Percentiles rank a stretch among this genome's conserved stretches.
Conservation (phyloP, 2,113 vertebrate genomes). For the Drymodes brunneopygia region DNA sequence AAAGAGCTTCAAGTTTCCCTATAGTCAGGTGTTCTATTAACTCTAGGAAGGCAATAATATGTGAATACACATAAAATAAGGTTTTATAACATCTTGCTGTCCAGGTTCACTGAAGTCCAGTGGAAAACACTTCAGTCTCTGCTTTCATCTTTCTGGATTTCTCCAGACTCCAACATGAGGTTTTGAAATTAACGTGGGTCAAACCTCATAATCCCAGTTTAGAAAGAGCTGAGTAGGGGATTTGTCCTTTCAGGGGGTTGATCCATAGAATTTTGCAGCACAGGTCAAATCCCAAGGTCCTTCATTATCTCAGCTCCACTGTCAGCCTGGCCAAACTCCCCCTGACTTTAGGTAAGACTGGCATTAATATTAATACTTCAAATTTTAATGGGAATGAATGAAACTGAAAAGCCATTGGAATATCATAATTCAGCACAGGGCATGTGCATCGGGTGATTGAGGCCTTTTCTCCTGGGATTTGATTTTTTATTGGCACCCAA, state of each 20-base stretch:
- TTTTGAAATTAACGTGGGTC: background rate
- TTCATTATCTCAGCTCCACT: background rate
- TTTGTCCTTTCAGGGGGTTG: background rate
- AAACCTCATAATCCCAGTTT: background rate
- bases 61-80: background rate
- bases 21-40: background rate
- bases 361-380: background rate
- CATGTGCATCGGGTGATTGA: background rate
- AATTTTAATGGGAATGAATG: background rate
- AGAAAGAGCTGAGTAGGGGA: background rate
- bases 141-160: background rate
- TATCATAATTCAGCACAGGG: background rate
- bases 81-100: background rate
- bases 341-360: background rate
- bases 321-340: background rate
- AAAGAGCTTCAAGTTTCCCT: background rate
- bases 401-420: background rate
- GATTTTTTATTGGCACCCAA: background rate
- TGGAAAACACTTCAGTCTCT: background rate
- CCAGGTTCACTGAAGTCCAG: background rate
- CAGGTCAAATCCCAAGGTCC: background rate
- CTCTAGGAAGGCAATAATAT: background rate
- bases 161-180: background rate
- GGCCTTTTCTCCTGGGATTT: background rate
- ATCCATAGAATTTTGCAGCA: background rate